Percentiles rank a stretch among this genome's conserved stretches.
These are phyloP conservation scores for Symphodus melops DNA, from an alignment of 2,113 vertebrate species.

Conservation along the genomic window DNA sequence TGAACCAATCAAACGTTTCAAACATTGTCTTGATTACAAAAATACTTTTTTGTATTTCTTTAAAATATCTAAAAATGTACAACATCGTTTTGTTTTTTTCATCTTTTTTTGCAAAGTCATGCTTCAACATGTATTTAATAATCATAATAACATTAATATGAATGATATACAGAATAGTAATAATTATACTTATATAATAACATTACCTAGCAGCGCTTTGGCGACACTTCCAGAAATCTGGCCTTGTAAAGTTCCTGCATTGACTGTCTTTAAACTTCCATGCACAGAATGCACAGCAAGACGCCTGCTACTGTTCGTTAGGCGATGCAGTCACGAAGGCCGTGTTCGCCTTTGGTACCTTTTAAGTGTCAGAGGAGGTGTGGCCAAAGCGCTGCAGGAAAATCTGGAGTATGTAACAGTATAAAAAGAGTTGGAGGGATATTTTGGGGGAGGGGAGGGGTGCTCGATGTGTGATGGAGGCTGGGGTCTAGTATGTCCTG, in stretches of 20 bases:
- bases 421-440: constrained; percentile 63
- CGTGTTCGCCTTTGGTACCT: constrained; percentile 42
- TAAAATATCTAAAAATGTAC: constrained; percentile 87
- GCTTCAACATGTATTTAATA: constrained; percentile 79
- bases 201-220: constrained; percentile 61
- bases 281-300: constrained; percentile 34
- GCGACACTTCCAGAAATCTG: constrained; percentile 56
- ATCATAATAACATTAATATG: constrained; percentile 81
- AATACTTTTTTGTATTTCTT: constrained; percentile 84
- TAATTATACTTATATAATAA: constrained; percentile 79
- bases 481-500: constrained; percentile 81
- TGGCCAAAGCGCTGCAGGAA: constrained; percentile 68
- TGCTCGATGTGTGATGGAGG: constrained; percentile 84
- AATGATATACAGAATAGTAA: constrained; percentile 81
- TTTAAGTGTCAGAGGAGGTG: constrained; percentile 55
- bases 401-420: constrained; percentile 80
- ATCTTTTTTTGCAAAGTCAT: constrained; percentile 75
- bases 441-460: constrained; percentile 15
- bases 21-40: constrained; percentile 83
- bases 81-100: constrained; percentile 69
- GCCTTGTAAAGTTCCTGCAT: constrained; percentile 52
- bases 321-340: constrained; percentile 38
- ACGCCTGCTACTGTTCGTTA: constrained; percentile 12
- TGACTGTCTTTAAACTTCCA: constrained; percentile 29
- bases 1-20: constrained; percentile 72